phyloP scores from a whole-genome alignment of 2,888 invertebrate genomes.

The Drosophila vallismaia region DNA sequence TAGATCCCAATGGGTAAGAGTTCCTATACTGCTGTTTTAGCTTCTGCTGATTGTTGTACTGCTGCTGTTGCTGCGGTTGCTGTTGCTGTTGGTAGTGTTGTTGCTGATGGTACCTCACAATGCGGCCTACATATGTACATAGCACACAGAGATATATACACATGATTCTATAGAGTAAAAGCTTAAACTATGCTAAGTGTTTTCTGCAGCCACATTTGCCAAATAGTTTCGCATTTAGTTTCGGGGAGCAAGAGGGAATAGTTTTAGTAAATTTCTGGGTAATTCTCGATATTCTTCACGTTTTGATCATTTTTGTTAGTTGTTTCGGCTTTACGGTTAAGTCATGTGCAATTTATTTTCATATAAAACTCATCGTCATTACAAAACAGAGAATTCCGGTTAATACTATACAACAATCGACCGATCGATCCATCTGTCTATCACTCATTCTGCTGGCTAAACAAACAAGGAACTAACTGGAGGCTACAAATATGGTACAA shows the following conservation, averaged over 20 bases:
- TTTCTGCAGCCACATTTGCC: slow-evolving; percentile 42
- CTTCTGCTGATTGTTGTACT: slow-evolving; percentile 49
- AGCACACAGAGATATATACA: slow-evolving; percentile 34
- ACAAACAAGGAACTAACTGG: slow-evolving; percentile 28
- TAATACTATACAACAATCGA: slow-evolving; percentile 43
- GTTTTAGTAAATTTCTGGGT: slow-evolving; percentile 42
- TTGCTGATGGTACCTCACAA: slow-evolving; percentile 66
- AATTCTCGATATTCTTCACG: slow-evolving; percentile 9
- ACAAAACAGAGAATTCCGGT: slow-evolving; percentile 36
- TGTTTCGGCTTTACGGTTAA: slow-evolving; percentile 27
- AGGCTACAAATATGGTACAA: slow-evolving; percentile 14
- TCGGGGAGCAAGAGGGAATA: slow-evolving; percentile 26
- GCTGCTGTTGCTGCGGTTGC: slow-evolving; percentile 61
- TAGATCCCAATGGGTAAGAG: slow-evolving; percentile 78
- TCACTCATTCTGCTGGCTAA: slow-evolving; percentile 18
- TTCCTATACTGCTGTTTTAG: slow-evolving; percentile 81
- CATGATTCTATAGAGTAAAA: slow-evolving; percentile 24
- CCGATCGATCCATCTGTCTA: slow-evolving; percentile 9
- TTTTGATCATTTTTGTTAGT: slow-evolving; percentile 19
- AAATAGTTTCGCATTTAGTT: slow-evolving; percentile 43
- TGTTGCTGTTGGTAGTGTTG: slow-evolving; percentile 64
- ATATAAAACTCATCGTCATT: slow-evolving; percentile 28
- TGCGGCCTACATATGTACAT: slow-evolving; percentile 65
- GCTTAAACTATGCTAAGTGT: slow-evolving; percentile 33
- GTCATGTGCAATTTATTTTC: slow-evolving; percentile 43